Percentiles rank a stretch among this genome's conserved stretches.
These are phyloP conservation scores for Dicrostonyx torquatus DNA, from an alignment of 2,797 vertebrate genomes.

Conservation along the genomic window DNA sequence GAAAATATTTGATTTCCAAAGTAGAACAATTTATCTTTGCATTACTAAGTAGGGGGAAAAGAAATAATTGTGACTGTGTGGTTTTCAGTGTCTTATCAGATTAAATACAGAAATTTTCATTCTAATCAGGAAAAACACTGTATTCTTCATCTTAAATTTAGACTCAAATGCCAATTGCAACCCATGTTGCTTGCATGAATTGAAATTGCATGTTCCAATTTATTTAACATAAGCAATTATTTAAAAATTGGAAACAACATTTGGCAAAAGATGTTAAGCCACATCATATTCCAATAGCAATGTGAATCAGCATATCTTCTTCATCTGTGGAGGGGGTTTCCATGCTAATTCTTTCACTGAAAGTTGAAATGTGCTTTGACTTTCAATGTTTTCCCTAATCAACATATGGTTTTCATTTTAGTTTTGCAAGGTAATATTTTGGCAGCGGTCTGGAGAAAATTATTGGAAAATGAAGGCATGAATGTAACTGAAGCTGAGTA, in stretches of 20 bases:
- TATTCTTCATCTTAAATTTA: constrained; percentile 73
- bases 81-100: constrained; percentile 65
- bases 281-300: constrained; percentile 78
- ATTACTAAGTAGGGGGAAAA: constrained; percentile 75
- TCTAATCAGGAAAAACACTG: constrained; percentile 56
- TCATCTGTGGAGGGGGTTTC: constrained; percentile 78
- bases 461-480: constrained; percentile 81
- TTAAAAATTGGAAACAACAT: constrained; percentile 81
- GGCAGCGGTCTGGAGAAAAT: constrained; percentile 75
- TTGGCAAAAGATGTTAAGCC: constrained; percentile 83
- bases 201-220: constrained; percentile 69
- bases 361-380: constrained; percentile 78
- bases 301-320: constrained; percentile 79
- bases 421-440: constrained; percentile 81
- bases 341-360: constrained; percentile 76
- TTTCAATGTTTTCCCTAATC: constrained; percentile 78
- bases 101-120: constrained; percentile 69
- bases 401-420: constrained; percentile 75
- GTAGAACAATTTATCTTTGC: constrained; percentile 80
- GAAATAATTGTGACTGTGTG: constrained; percentile 69
- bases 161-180: constrained; percentile 63
- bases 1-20: constrained; percentile 84
- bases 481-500: constrained; percentile 78
- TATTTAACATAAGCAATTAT: constrained; percentile 81
- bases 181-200: constrained; percentile 54